Evolutionary conservation across 2,888 invertebrate species (phyloP).

Genomic region (Acrocyrtus sp.): DNA sequence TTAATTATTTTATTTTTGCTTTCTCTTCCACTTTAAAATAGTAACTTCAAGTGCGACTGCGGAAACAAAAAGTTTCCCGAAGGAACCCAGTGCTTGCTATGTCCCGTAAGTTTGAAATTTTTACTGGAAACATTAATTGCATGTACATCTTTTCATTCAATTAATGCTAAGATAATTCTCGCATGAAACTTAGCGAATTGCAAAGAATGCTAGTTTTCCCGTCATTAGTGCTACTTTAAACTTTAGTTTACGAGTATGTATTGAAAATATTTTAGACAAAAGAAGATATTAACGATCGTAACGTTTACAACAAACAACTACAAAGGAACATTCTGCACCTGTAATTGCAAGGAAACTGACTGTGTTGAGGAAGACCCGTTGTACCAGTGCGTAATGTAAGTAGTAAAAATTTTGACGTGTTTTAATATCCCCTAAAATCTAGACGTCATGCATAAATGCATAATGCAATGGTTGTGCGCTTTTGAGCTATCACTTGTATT

Average conservation of each 20-base stretch:
- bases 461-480: no score
- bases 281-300: slow-evolving; percentile 75
- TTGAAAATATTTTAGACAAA: slow-evolving; percentile 70
- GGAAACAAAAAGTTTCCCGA: slow-evolving; percentile 80
- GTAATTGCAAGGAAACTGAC: slow-evolving; percentile 93
- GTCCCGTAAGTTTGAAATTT: slow-evolving; percentile 68
- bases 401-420: neutral
- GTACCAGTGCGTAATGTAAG: slow-evolving; percentile 68
- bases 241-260: no score
- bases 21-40: no score
- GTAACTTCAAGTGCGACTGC: slow-evolving; percentile 95
- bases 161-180: no score
- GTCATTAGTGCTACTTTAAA: no score
- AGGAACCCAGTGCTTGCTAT: slow-evolving; percentile 75
- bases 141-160: no score
- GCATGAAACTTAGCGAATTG: no score
- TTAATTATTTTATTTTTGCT: no score
- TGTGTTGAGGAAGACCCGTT: slow-evolving; percentile 78
- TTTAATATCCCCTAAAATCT: neutral
- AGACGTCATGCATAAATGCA: neutral
- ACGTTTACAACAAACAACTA: slow-evolving; percentile 94
- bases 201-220: no score
- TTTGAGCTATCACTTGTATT: neutral
- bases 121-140: no score
- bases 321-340: slow-evolving; percentile 89